phyloP scores from a whole-genome alignment of 2,888 invertebrate genomes.

The Eupithecia subfuscata region DNA sequence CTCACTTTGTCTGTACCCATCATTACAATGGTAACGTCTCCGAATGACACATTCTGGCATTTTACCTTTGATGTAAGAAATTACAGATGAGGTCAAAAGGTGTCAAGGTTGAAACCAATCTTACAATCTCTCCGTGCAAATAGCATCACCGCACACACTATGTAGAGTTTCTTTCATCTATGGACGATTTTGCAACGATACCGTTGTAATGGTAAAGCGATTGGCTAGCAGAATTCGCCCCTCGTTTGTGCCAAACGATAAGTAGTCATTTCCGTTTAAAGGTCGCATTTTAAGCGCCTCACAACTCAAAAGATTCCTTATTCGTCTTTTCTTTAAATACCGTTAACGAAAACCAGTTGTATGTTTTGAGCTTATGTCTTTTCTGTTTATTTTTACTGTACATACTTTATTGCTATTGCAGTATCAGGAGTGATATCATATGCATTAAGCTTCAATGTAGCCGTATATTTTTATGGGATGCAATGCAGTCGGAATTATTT shows the following conservation, averaged over 20 bases:
- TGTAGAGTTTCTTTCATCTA: no score
- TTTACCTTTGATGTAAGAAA: no score
- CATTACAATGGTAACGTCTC: no score
- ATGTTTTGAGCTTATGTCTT: neutral
- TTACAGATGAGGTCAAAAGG: no score
- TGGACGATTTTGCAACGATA: no score
- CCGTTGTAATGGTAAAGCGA: no score
- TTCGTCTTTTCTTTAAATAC: neutral
- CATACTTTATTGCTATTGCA: conserved; percentile 8
- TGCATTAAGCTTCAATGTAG: conserved; percentile 27
- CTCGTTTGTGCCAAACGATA: neutral
- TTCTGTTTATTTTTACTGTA: neutral
- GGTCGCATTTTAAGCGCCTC: neutral
- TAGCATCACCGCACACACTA: no score
- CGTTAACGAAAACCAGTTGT: neutral
- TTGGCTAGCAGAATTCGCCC: no score
- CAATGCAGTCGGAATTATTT: conserved; percentile 21
- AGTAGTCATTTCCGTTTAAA: neutral
- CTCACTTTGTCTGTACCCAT: no score
- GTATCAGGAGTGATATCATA: conserved; percentile 20
- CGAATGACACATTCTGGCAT: no score
- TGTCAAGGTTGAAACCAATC: no score
- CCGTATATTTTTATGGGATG: conserved; percentile 26
- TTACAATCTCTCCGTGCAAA: no score
- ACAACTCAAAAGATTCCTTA: neutral